Base-by-base conservation (phyloP, 2,888 invertebrate genomes). In the Dendrolimus pini region DNA sequence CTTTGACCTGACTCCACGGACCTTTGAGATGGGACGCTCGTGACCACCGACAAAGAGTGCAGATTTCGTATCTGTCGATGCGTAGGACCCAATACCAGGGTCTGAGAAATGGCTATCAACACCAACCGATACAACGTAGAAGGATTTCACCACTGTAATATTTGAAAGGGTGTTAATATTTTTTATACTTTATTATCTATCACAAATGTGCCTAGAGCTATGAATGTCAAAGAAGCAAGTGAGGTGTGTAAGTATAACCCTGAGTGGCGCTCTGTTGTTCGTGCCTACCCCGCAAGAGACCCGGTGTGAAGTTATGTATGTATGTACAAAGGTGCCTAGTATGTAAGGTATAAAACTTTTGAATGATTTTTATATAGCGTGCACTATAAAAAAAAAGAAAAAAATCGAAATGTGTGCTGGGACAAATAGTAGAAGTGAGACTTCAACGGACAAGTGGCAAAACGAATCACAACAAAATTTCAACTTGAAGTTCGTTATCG, bases 31-130 rank as follows among this genome's bases (percentile, higher is more conserved):
- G 0, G 78, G 67, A 0, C 78, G 70, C 66, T 85, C 84, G 82
- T 98, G 96, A 0, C 98, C 98, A 18, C 99, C 99, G 70, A 99
- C 92, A 83, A 96, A 99, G 47, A 99, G 90, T 0, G 97, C 96
- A 62, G 97, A 94, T 41, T 94, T 94, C 0, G 97, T 97, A 71
- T 96, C 94, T 0, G 97, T 96, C 0, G 94, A 93, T 0, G 93
- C 90, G 30, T 93, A 90, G 14, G 92, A 92, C 7, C 96, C 96
- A 47, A 96, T 92, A 2, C 94, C 95, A 0, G 96, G 94, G 63
- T 93, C 92, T 0, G 94, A 94, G 74, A 94, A 94, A 59, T 94
- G 92, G 9, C 95, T 95, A 83, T 99, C 97, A 1, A 99, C 96
- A 0, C 95, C 94, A 57, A 99, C 89, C 0, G 96, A 94, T 7